phyloP scores from a whole-genome alignment of 2,113 vertebrate species.

The Oryctolagus cuniculus region mOryCun1.1 NC_091448.1:10349001-10349500 shows the following conservation, averaged over 20 bases:
- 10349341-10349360: not conserved
- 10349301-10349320: not conserved
- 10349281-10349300: not conserved
- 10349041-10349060: not conserved
- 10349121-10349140: not conserved
- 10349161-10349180: not conserved
- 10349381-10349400: not conserved
- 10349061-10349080: not conserved
- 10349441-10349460: not conserved
- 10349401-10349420: not conserved
- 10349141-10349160: not conserved
- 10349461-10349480: not conserved
- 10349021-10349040: not conserved
- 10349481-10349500: not conserved
- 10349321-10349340: not conserved
- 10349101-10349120: not conserved
- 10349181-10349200: slow-evolving; percentile 26
- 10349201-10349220: not conserved
- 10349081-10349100: not conserved
- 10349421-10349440: not conserved
- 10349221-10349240: not conserved
- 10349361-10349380: not conserved
- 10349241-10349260: not conserved
- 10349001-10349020: not conserved
- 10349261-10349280: not conserved